A percentile compares a stretch with the other conserved stretches of the same genome.
phyloP scores from a whole-genome alignment of 2,888 invertebrate genomes.

The Pogonocherus hispidulus region DNA sequence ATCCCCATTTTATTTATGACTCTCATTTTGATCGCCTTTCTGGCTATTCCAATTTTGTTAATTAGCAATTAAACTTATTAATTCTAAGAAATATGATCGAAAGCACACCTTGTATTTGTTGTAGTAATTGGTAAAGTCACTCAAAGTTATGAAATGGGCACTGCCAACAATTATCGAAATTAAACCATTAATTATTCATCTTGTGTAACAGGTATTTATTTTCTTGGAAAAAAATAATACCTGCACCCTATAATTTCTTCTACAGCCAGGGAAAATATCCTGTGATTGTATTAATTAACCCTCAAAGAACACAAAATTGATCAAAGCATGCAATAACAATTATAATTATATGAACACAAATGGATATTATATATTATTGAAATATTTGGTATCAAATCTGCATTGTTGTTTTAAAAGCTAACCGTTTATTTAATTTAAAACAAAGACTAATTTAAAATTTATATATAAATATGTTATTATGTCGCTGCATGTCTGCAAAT shows the following conservation, averaged over 20 bases:
- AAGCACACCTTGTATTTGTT: no score
- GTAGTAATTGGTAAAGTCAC: no score
- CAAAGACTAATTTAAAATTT: background rate
- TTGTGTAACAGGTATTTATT: no score
- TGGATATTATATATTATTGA: background rate
- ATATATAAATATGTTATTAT: background rate
- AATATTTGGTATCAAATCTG: background rate
- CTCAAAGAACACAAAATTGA: no score
- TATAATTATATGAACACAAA: background rate
- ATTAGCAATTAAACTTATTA: background rate
- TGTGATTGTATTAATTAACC: no score
- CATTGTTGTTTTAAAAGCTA: background rate
- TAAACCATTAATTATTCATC: no score
- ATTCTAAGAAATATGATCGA: background rate
- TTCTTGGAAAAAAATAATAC: no score
- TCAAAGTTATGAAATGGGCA: no score
- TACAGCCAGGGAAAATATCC: no score
- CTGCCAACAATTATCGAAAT: no score
- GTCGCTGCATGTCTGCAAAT: background rate
- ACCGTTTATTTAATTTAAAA: background rate
- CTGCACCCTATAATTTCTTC: no score
- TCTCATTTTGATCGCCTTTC: background rate
- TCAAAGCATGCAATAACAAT: no score
- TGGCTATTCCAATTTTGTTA: background rate
- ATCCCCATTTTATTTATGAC: background rate